phyloP scores from a whole-genome alignment of 2,888 invertebrate genomes.

The Lithophane semibrunnea region DNA sequence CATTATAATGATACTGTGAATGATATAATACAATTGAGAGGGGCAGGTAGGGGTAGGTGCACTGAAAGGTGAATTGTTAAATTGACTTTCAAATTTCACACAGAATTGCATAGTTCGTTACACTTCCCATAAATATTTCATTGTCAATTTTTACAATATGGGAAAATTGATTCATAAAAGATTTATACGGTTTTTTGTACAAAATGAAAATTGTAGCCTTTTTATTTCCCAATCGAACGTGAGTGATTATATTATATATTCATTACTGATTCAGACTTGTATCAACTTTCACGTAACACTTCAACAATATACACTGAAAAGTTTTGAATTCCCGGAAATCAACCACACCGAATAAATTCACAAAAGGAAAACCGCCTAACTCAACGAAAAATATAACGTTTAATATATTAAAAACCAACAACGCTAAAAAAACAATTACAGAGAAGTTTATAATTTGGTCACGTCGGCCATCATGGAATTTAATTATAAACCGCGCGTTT shows the following conservation, averaged over 20 bases:
- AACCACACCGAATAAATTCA: not conserved
- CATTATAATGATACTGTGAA: not conserved
- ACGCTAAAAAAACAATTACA: slow-evolving; percentile 69
- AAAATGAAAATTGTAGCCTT: slow-evolving; percentile 16
- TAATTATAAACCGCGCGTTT: slow-evolving; percentile 69
- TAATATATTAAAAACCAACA: slow-evolving; percentile 73
- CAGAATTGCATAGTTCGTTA: slow-evolving; percentile 50
- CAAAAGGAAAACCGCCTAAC: slow-evolving; percentile 22
- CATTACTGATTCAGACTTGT: not conserved
- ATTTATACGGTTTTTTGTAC: slow-evolving; percentile 15
- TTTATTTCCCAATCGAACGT: slow-evolving; percentile 4
- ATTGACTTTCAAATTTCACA: not conserved
- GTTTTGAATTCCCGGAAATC: not conserved
- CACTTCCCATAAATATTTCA: slow-evolving; percentile 50
- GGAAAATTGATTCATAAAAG: slow-evolving; percentile 39
- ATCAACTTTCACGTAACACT: not conserved
- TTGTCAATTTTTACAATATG: slow-evolving; percentile 32
- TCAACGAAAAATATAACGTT: slow-evolving; percentile 41
- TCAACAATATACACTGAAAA: not conserved
- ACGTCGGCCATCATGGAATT: slow-evolving; percentile 66
- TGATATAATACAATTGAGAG: not conserved
- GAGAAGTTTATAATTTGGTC: slow-evolving; percentile 68
- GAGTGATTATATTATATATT: not conserved
- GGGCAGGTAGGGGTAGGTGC: not conserved
- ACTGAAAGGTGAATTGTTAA: slow-evolving; percentile 6